Evolutionary conservation across 2,797 vertebrate genomes (phyloP), one percentile per base, ranked within the genome.

Genomic region (Karalla daura): DNA sequence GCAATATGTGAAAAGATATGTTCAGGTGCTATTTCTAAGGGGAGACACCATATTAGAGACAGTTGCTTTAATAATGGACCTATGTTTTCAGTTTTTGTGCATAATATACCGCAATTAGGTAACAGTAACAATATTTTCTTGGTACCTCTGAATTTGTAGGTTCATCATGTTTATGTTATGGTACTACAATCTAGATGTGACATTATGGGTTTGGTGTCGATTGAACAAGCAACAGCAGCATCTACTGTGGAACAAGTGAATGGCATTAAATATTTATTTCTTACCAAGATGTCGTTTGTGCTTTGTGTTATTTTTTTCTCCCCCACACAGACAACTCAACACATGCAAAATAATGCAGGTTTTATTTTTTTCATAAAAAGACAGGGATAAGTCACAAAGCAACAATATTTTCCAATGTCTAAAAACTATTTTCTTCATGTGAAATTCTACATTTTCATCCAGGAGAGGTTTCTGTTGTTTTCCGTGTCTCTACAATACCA

Each of bases 291-390:
- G n/a, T 47, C 8, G 20, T 37, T 60, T 6, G 18, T 25, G 2
- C 7, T 28, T 53, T 33, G 5, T 30, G 4, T 49, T 11, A 6
- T 23, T 28, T 21, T 9, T 14, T 50, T 63, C 35, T n/a, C n/a
- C n/a, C n/a, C 71, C 62, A 61, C 3, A 75, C 4, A 76, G 28
- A 74, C 40, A 63, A 15, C 12, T 11, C 21, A 55, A 39, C 35
- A 72, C 45, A 56, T 80, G 81, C 78, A 74, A 81, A 77, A 67
- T 78, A 75, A 81, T 86, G 85, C 81, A 76, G 67, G 30, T 87
- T 89, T 89, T 88, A 76, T 74, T 82, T 82, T 84, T 87, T 85
- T 65, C 78, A 85, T 88, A 90, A 89, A 92, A 91, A 91, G 86
- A 91, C 83, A 83, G 76, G 78, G 80, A 81, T 78, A 83, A 90